Evolutionary conservation across 2,888 invertebrate species (phyloP).

Genomic region (Agrenia bidenticulata): DNA sequence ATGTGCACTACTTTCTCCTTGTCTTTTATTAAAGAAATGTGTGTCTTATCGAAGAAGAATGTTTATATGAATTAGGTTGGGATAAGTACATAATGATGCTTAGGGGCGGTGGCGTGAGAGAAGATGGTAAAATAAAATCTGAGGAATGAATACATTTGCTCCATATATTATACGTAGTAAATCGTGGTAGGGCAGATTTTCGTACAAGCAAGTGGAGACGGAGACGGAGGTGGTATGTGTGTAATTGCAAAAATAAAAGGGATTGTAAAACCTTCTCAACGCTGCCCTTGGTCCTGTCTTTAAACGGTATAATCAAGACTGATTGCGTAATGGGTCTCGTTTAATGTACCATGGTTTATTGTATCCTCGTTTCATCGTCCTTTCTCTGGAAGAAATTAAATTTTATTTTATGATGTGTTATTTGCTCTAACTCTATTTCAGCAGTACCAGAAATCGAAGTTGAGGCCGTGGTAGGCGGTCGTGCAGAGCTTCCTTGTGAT

Average conservation of each 20-base stretch:
- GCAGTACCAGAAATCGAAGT: conserved; percentile 75
- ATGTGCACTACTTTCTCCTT: too few species aligned
- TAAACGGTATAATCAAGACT: conserved; percentile 50
- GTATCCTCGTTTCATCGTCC: background rate
- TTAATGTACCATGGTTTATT: conserved; percentile 35
- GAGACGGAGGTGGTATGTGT: too few species aligned
- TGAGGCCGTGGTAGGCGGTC: conserved; percentile 83
- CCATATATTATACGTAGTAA: background rate
- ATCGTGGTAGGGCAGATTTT: too few species aligned
- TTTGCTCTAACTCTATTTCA: conserved; percentile 55
- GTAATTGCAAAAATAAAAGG: too few species aligned
- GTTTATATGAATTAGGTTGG: too few species aligned
- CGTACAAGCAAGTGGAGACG: too few species aligned
- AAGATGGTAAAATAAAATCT: background rate
- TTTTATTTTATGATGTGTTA: conserved; percentile 14
- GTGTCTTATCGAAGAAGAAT: too few species aligned
- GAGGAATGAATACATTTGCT: conserved; percentile 3
- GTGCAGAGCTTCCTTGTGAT: conserved; percentile 83
- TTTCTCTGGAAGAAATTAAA: background rate
- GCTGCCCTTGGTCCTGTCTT: background rate
- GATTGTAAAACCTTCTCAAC: too few species aligned
- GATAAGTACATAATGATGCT: too few species aligned
- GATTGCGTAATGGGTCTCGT: conserved; percentile 49
- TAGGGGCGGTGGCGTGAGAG: background rate
- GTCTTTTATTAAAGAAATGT: too few species aligned